Evolutionary conservation across 2,113 vertebrate genomes (phyloP).

Genomic region (Acanthochromis polyacanthus): DNA sequence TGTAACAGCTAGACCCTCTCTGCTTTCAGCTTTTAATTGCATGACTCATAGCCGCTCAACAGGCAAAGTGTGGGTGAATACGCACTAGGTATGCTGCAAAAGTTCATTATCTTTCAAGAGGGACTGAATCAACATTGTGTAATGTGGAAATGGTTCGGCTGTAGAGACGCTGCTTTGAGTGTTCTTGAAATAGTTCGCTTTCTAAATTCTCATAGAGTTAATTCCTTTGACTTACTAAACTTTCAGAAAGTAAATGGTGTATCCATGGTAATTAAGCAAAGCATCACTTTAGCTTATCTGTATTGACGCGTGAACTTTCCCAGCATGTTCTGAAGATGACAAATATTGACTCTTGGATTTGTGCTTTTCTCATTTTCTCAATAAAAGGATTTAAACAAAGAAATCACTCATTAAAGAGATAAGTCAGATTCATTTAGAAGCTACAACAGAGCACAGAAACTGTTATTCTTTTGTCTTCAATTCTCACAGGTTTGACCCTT

Average conservation of each 20-base stretch:
- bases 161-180: not conserved
- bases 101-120: slow-evolving; percentile 55
- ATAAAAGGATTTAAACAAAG: slow-evolving; percentile 22
- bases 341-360: slow-evolving; percentile 31
- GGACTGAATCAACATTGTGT: slow-evolving; percentile 27
- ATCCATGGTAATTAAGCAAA: slow-evolving; percentile 33
- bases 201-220: not conserved
- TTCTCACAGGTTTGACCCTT: slow-evolving; percentile 40
- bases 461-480: slow-evolving; percentile 2
- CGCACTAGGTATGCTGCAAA: slow-evolving; percentile 11
- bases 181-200: slow-evolving; percentile 6
- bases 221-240: slow-evolving; percentile 1
- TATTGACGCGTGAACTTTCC: slow-evolving; percentile 42
- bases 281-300: slow-evolving; percentile 7
- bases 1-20: slow-evolving; percentile 28
- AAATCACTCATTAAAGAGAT: slow-evolving; percentile 12
- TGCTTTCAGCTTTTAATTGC: slow-evolving; percentile 68
- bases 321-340: not conserved
- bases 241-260: slow-evolving; percentile 3
- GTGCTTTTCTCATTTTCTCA: not conserved
- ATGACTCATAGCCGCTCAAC: slow-evolving; percentile 59
- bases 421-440: slow-evolving; percentile 17
- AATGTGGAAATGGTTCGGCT: not conserved
- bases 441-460: not conserved
- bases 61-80: slow-evolving; percentile 60